Percentiles rank a stretch among this genome's conserved stretches.
Evolutionary conservation across 2,888 invertebrate genomes (phyloP).

Genomic region (Arge pagana): DNA sequence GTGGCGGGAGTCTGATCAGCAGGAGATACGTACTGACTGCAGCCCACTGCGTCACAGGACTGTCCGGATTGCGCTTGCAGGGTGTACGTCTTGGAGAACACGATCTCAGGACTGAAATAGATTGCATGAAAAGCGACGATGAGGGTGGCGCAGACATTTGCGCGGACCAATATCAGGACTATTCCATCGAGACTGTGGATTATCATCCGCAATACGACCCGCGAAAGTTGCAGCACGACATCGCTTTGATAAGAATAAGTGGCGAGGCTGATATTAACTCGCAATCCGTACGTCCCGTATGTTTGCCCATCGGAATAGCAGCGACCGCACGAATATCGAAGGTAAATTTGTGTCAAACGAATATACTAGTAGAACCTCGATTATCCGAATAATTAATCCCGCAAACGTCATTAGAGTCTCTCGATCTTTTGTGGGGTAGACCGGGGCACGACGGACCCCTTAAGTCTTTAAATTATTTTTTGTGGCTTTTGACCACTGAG

Average conservation of each 20-base stretch:
- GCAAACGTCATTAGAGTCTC: too few relatives aligned
- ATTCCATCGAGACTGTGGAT: slow-evolving; percentile 59
- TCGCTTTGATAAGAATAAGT: slow-evolving; percentile 64
- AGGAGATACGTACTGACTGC: slow-evolving; percentile 64
- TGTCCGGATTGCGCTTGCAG: slow-evolving; percentile 40
- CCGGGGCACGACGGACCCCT: too few relatives aligned
- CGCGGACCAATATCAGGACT: slow-evolving; percentile 61
- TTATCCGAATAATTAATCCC: too few relatives aligned
- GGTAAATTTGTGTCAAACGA: slow-evolving; percentile 38
- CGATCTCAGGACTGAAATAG: slow-evolving; percentile 55
- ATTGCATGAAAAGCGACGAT: slow-evolving; percentile 59
- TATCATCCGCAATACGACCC: slow-evolving; percentile 63
- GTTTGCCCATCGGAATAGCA: slow-evolving; percentile 58
- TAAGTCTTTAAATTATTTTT: too few relatives aligned
- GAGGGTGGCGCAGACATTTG: slow-evolving; percentile 57
- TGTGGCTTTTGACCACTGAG: too few relatives aligned
- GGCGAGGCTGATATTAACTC: slow-evolving; percentile 59
- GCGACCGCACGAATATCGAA: slow-evolving; percentile 31
- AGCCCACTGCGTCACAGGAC: slow-evolving; percentile 62
- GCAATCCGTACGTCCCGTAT: slow-evolving; percentile 60
- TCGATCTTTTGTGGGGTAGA: too few relatives aligned
- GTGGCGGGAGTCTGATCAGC: slow-evolving; percentile 62
- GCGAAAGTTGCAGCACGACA: slow-evolving; percentile 63
- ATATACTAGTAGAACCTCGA: too few relatives aligned
- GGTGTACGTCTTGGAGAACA: slow-evolving; percentile 71